Percentiles rank a stretch among this genome's conserved stretches.
These are phyloP conservation scores for Doryteuthis pealeii DNA, from an alignment of 1,140 invertebrate genomes.

Conservation along the genomic window DNA sequence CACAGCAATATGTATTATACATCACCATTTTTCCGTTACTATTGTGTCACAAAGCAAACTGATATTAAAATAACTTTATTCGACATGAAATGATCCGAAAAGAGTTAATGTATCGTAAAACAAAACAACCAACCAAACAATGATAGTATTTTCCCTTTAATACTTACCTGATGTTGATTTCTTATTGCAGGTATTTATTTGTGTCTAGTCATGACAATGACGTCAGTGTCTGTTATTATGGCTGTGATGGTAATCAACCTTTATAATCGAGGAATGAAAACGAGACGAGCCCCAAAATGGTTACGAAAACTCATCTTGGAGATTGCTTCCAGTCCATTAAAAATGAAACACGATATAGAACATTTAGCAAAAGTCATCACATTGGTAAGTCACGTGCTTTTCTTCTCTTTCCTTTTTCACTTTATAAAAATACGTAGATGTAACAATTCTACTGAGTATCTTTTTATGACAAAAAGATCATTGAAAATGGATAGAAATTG, in stretches of 20 bases:
- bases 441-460: not conserved
- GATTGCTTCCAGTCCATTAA: constrained; percentile 43
- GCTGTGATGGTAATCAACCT: constrained; percentile 59
- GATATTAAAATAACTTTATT: too few species aligned
- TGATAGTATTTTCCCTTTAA: too few species aligned
- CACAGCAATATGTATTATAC: too few species aligned
- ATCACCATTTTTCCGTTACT: too few species aligned
- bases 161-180: too few species aligned
- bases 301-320: constrained; percentile 39
- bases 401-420: not conserved
- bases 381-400: constrained; percentile 32
- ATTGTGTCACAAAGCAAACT: too few species aligned
- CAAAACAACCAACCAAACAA: too few species aligned
- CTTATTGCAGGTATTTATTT: constrained; percentile 57
- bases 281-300: constrained; percentile 47
- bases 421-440: not conserved
- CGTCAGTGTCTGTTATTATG: constrained; percentile 58
- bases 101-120: too few species aligned
- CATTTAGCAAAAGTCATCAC: constrained; percentile 46
- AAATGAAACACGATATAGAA: constrained; percentile 49
- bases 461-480: not conserved
- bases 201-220: constrained; percentile 60
- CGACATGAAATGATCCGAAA: too few species aligned
- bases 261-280: constrained; percentile 52
- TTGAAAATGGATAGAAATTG: not conserved